Evolutionary conservation across 2,797 vertebrate species (phyloP), one percentile per base, ranked within the genome.

Genomic region (Microctenopoma lineatum): DNA sequence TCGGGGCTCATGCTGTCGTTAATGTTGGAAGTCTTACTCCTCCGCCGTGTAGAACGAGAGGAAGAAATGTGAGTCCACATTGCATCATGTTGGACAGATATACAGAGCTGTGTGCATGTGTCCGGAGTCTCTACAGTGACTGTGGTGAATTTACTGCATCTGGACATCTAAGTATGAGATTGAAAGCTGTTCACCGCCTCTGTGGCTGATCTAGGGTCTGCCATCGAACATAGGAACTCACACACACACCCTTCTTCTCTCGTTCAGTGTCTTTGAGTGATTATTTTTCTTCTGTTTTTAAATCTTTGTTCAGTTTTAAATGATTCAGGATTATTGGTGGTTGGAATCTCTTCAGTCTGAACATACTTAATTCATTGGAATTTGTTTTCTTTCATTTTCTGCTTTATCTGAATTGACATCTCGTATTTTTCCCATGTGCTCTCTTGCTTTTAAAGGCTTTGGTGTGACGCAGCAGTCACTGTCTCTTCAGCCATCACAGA

Each of bases 401-500:
- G 46, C 27, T 72, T 75, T 18, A n/a, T 54, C 21, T 75, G 7
- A 0, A 27, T 42, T 15, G 7, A 62, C 61, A 59, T 50, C 26
- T 42, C 4, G 5, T 38, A 3, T 42, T n/a, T 46, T 21, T 7
- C 70, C 26, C 7, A 48, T 36, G 13, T 45, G 14, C 5, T 3
- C 13, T 57, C 34, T 63, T 75, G 0, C n/a, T 57, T 73, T 67
- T 5, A 42, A 67, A 18, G 5, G 26, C 41, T 42, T 59, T 6
- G 66, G 44, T 56, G 18, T 74, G 21, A 67, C 56, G 1, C 57
- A 48, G 42, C 14, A 16, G 7, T 57, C 9, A 10, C 14, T 66
- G 3, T 44, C 18, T 60, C 66, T 52, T 65, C 62, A 82, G 91
- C 89, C 89, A 90, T 93, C 86, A 83, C 75, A 85, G 87, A 87